phyloP scores from a whole-genome alignment of 2,113 vertebrate genomes.

The Plectropomus leopardus region DNA sequence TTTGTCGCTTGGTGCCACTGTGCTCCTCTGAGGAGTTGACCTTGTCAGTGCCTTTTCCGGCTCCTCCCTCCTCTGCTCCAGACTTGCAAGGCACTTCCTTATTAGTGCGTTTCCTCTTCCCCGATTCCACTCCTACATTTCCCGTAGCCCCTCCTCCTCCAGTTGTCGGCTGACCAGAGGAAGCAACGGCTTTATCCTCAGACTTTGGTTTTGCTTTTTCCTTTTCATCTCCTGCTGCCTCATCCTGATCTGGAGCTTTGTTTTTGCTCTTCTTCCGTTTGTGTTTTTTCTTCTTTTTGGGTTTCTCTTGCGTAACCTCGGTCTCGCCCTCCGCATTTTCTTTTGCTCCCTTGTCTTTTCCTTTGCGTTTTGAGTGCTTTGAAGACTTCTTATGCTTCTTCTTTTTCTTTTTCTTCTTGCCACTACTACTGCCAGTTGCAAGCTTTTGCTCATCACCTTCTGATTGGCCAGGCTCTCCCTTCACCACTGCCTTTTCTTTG shows the following conservation, averaged over 20 bases:
- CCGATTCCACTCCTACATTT: constrained; percentile 76
- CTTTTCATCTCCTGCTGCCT: constrained; percentile 57
- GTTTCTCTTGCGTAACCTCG: constrained; percentile 85
- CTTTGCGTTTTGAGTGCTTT: constrained; percentile 90
- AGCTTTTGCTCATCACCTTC: constrained; percentile 75
- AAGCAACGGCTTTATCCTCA: constrained; percentile 72
- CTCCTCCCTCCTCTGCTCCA: constrained; percentile 71
- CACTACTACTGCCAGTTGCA: constrained; percentile 69
- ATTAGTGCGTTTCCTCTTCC: constrained; percentile 86
- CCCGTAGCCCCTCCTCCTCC: constrained; percentile 56
- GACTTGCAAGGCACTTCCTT: constrained; percentile 86
- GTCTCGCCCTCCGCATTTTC: constrained; percentile 86
- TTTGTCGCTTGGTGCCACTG: constrained; percentile 82
- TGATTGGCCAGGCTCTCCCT: constrained; percentile 57
- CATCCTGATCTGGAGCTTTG: constrained; percentile 72
- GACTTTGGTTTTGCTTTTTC: constrained; percentile 75
- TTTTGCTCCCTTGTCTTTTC: constrained; percentile 83
- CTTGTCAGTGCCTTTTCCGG: constrained; percentile 72
- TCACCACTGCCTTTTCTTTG: constrained; percentile 61
- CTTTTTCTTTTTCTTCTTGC: constrained; percentile 92
- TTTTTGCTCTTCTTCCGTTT: constrained; percentile 92
- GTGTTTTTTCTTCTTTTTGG: constrained; percentile 94
- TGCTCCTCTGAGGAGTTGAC: constrained; percentile 87
- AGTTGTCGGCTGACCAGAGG: constrained; percentile 48
- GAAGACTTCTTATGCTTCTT: constrained; percentile 98